phyloP scores from a whole-genome alignment of 2,113 vertebrate species.

The Zeus faber region DNA sequence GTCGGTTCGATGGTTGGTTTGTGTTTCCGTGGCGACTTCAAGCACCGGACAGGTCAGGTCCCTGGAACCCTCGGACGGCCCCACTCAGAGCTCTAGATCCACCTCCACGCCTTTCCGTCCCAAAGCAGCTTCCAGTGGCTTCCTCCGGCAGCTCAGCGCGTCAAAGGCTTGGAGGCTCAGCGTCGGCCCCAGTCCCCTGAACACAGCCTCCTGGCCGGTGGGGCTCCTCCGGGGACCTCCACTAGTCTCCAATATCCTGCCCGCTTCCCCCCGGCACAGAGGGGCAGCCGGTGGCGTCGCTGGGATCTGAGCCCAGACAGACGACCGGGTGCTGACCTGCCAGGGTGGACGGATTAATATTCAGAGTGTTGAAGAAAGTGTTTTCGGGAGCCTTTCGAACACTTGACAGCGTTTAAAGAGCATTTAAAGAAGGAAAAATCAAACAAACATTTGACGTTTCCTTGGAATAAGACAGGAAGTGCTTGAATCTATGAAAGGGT shows the following conservation, averaged over 20 bases:
- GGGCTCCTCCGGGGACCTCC: constrained; percentile 58
- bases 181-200: constrained; percentile 31
- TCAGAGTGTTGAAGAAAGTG: too few species aligned
- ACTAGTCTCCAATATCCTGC: constrained; percentile 61
- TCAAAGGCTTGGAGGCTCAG: constrained; percentile 44
- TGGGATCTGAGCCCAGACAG: constrained; percentile 17
- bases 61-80: too few species aligned
- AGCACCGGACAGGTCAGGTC: too few species aligned
- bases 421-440: neutral
- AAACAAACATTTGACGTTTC: neutral
- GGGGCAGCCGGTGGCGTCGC: constrained; percentile 19
- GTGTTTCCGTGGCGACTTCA: too few species aligned
- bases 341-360: constrained; percentile 19
- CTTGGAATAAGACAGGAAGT: neutral
- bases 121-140: constrained; percentile 34
- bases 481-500: too few species aligned
- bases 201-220: constrained; percentile 42
- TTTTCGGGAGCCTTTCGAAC: too few species aligned
- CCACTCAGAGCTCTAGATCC: too few species aligned
- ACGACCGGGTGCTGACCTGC: constrained; percentile 24
- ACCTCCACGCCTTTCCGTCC: too few species aligned
- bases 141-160: constrained; percentile 20
- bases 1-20: too few species aligned
- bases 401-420: neutral
- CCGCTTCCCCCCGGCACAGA: constrained; percentile 13